These are phyloP conservation scores for Agrilus planipennis DNA, from an alignment of 1,140 invertebrate species.

Conservation along the genomic window DNA sequence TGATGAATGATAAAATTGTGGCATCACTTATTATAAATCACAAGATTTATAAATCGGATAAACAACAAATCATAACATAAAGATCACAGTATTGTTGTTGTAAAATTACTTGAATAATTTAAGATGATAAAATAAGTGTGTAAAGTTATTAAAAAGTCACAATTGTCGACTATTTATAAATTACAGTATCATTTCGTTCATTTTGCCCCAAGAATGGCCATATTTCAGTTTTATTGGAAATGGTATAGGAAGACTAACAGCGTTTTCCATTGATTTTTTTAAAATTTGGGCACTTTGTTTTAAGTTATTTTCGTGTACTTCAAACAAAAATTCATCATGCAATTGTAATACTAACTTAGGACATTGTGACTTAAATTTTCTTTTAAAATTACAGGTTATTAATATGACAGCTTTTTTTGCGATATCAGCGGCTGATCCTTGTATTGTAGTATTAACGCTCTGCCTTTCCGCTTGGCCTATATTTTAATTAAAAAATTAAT, in stretches of 20 bases:
- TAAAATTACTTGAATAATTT: not conserved
- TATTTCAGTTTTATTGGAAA: slow-evolving; percentile 78
- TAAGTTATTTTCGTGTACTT: slow-evolving; percentile 57
- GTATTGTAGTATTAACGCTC: slow-evolving; percentile 88
- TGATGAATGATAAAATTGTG: too few relatives aligned
- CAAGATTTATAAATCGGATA: not conserved
- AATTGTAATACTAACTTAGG: slow-evolving; percentile 72
- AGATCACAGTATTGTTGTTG: not conserved
- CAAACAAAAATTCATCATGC: slow-evolving; percentile 94
- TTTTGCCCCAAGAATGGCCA: slow-evolving; percentile 68
- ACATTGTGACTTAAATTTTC: slow-evolving; percentile 31
- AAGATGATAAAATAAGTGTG: not conserved
- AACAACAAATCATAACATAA: not conserved
- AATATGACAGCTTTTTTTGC: slow-evolving; percentile 81
- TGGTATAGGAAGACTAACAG: slow-evolving; percentile 57
- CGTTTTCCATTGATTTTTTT: slow-evolving; percentile 68
- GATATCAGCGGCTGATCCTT: slow-evolving; percentile 92
- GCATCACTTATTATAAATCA: too few relatives aligned
- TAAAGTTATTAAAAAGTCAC: not conserved
- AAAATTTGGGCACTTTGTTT: slow-evolving; percentile 51
- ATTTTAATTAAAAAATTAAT: slow-evolving; percentile 7
- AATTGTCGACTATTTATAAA: not conserved
- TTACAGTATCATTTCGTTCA: slow-evolving; percentile 27
- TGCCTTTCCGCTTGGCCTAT: slow-evolving; percentile 84
- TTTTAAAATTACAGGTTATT: slow-evolving; percentile 48